Conservation (phyloP, 2,888 invertebrate genomes). For the Amaurobius ferox region DNA sequence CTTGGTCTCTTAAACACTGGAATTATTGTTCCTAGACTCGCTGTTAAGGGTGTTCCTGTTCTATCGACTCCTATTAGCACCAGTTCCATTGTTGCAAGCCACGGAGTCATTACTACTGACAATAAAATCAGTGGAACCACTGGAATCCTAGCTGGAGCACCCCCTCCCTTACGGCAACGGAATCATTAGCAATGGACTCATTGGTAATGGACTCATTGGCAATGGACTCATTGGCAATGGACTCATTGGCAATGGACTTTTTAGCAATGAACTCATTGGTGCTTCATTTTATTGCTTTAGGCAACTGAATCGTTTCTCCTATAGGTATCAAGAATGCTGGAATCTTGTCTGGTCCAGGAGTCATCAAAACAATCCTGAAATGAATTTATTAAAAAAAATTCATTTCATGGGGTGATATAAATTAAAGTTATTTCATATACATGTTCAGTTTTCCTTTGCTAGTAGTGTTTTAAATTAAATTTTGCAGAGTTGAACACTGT, state of each 20-base stretch:
- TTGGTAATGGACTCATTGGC: too few species aligned
- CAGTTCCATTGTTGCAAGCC: slow-evolving; percentile 21
- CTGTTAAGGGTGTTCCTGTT: too few species aligned
- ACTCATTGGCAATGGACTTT: too few species aligned
- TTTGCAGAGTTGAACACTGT: too few species aligned
- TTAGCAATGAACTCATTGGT: background rate
- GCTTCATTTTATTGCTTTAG: background rate
- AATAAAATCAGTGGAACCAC: slow-evolving; percentile 29
- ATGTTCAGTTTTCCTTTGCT: too few species aligned
- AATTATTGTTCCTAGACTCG: background rate
- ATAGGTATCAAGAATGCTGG: slow-evolving; percentile 21
- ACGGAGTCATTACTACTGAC: slow-evolving; percentile 40
- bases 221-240: too few species aligned
- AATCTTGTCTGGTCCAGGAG: slow-evolving; percentile 23
- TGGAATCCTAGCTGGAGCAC: slow-evolving; percentile 1
- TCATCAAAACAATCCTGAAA: slow-evolving; percentile 22
- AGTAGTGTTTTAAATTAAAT: too few species aligned
- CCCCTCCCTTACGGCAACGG: slow-evolving; percentile 8
- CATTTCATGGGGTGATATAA: too few species aligned
- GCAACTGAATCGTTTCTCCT: slow-evolving; percentile 23
- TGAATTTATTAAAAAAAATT: too few species aligned
- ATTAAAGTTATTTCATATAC: too few species aligned
- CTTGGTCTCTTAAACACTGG: slow-evolving; percentile 24
- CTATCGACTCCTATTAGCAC: background rate
- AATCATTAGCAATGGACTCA: background rate